Conservation (phyloP, 2,113 vertebrate genomes). For the Aramus guarauna region DNA sequence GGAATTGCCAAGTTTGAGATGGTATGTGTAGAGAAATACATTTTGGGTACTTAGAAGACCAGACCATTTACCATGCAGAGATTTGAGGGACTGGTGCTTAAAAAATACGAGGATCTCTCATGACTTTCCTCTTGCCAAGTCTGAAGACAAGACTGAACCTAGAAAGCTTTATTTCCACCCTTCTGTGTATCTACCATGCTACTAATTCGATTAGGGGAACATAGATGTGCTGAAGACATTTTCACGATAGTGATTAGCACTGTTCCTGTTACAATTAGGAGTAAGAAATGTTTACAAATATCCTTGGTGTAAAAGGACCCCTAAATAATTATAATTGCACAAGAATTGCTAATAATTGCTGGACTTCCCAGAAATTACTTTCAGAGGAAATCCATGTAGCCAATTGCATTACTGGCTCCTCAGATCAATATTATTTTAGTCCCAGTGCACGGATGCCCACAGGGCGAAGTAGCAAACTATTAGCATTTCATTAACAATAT, state of each 20-base stretch:
- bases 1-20: neutral
- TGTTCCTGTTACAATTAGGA: neutral
- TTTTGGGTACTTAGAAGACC: neutral
- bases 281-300: neutral
- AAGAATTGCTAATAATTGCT: conserved; percentile 7
- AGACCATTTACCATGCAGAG: neutral
- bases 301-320: conserved; percentile 20
- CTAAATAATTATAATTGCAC: neutral
- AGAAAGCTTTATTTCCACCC: neutral
- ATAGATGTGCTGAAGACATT: neutral
- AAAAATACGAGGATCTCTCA: neutral
- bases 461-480: neutral
- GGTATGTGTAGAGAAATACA: neutral
- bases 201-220: neutral
- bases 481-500: conserved; percentile 37
- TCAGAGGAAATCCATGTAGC: neutral
- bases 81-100: neutral
- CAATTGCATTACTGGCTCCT: neutral
- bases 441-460: neutral
- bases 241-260: neutral
- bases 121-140: neutral
- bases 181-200: neutral
- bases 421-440: conserved; percentile 12
- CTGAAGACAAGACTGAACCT: neutral
- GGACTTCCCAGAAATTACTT: conserved; percentile 4